Conservation (phyloP, 2,888 invertebrate genomes). For the Lochmaea capreae region DNA sequence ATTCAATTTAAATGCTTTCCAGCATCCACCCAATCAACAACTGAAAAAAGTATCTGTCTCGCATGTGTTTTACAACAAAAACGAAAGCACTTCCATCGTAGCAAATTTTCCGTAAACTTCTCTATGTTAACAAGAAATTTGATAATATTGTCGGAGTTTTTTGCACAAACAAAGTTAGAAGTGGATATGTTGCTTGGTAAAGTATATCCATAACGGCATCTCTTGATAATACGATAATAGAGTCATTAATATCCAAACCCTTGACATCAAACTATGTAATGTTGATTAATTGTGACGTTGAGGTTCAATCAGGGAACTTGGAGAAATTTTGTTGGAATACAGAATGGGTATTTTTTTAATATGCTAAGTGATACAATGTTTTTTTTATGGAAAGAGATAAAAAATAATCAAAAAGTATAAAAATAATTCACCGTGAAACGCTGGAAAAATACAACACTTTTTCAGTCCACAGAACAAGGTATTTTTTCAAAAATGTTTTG, state of each 20-base stretch:
- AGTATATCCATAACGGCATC: background rate
- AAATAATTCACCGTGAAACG: too few species aligned
- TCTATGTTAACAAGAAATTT: slow-evolving; percentile 1
- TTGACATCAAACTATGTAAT: background rate
- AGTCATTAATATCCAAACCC: background rate
- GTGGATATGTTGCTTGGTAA: background rate
- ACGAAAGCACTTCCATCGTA: background rate
- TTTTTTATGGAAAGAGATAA: too few species aligned
- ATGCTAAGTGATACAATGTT: too few species aligned
- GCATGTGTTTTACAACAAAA: background rate
- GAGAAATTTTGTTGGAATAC: too few species aligned
- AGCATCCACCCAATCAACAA: too few species aligned
- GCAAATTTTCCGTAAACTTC: background rate
- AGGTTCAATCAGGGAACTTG: background rate
- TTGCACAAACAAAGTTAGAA: background rate
- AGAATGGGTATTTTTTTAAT: too few species aligned
- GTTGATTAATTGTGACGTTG: background rate
- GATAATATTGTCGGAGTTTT: background rate
- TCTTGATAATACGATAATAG: background rate
- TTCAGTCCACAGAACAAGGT: too few species aligned
- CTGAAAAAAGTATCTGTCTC: too few species aligned
- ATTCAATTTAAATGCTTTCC: too few species aligned
- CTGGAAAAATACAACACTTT: too few species aligned
- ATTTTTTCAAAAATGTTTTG: too few species aligned
- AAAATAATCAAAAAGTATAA: too few species aligned